Evolutionary conservation across 2,113 vertebrate species (phyloP), one percentile per base, ranked within the genome.

Genomic region (Vireo altiloquus): DNA sequence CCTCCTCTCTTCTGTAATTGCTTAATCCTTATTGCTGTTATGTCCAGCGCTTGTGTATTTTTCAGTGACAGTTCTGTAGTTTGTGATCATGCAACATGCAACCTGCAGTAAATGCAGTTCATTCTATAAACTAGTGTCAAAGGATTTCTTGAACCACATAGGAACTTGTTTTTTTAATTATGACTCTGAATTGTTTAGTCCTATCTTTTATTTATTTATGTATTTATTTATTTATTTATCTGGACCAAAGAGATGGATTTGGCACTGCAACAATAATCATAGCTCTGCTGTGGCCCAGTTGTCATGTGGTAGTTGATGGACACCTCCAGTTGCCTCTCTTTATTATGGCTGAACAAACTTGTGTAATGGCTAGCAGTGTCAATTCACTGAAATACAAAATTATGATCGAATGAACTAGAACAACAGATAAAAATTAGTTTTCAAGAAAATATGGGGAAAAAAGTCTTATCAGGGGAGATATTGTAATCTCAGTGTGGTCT

Each of bases 351-450:
- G 59, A 95, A 89, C 44, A 96, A 94, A 85, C 3, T 31, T 61
- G 6, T 78, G 86, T 92, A 94, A 96, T 94, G 68, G 88, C 47
- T 72, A 92, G 80, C 60, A 85, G 40, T 79, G 27, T 49, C 65
- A 87, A 86, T 95, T 94, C 42, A 82, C 30, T 83, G 57, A 96
- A 97, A 95, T 31, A 80, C 6, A 33, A 92, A 92, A 95, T 89
- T 90, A 72, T 53, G 85, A 81, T 77, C 47, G 95, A 31, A 40
- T 84, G 35, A 92, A 94, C 50, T 93, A 94, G 74, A 85, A 69
- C 8, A 74, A 79, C 8, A 76, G 37, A 20, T 85, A 90, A 78
- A 86, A 90, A 10, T 57, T 33, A 54, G 2, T 68, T 96, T 82
- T 39, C 49, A 44, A 37, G 10, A 75, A 54, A 72, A 86, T 60